Conservation (phyloP, 2,113 vertebrate species). For the Equus przewalskii region DNA sequence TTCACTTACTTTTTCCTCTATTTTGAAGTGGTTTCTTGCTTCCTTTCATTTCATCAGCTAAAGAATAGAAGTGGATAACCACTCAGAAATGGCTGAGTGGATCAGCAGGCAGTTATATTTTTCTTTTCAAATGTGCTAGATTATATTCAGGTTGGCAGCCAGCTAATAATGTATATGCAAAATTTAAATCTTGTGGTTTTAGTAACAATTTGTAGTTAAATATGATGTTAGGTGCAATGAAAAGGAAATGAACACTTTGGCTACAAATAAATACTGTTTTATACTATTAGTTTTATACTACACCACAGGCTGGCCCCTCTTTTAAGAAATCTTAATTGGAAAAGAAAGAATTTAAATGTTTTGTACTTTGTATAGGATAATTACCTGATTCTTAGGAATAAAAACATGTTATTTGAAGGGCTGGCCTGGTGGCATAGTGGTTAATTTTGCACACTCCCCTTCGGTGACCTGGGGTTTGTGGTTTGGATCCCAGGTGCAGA, state of each 20-base stretch:
- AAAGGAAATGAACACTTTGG: not conserved
- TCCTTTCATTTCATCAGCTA: not conserved
- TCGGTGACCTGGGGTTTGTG: too few species aligned
- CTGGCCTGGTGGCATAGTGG: too few species aligned
- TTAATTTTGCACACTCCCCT: too few species aligned
- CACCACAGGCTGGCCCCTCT: not conserved
- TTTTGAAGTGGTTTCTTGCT: slow-evolving; percentile 29
- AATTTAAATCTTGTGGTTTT: slow-evolving; percentile 3
- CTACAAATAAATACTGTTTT: not conserved
- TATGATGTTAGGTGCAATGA: not conserved
- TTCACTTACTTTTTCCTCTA: not conserved
- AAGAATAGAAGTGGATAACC: not conserved
- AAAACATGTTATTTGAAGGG: slow-evolving; percentile 11
- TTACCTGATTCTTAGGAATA: not conserved
- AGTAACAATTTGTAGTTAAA: not conserved
- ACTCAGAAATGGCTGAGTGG: not conserved
- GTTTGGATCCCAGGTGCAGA: too few species aligned
- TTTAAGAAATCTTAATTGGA: slow-evolving; percentile 35
- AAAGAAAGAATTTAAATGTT: slow-evolving; percentile 42
- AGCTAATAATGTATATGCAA: not conserved
- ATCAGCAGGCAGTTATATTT: not conserved
- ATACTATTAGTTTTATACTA: not conserved
- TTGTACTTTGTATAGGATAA: not conserved
- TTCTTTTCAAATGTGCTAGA: not conserved
- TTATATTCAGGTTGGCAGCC: not conserved